Evolutionary conservation across 2,888 invertebrate species (phyloP).

Genomic region (Eueremaeus valkanovi): DNA sequence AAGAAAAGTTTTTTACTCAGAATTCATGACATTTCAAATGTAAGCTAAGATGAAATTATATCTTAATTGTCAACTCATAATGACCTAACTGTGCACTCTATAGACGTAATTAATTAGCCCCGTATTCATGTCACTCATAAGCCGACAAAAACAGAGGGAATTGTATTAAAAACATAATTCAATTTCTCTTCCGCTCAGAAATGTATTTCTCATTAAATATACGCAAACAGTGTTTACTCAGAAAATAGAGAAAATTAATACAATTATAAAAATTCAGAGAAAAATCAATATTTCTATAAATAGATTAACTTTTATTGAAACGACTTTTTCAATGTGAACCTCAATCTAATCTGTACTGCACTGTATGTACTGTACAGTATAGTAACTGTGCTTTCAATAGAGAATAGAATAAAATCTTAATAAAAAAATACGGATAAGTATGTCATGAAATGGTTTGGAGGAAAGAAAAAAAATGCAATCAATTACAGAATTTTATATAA

Average conservation of each 20-base stretch:
- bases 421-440: background rate
- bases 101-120: background rate
- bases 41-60: background rate
- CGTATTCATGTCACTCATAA: background rate
- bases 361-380: no score
- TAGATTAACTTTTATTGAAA: no score
- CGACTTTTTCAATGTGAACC: no score
- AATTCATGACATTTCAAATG: background rate
- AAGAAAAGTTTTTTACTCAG: background rate
- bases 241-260: no score
- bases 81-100: no score
- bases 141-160: background rate
- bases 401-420: background rate
- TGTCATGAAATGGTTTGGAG: background rate
- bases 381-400: no score
- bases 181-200: background rate
- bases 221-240: no score
- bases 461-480: background rate
- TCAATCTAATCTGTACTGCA: no score
- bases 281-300: no score
- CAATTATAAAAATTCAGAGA: no score
- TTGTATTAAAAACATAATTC: background rate
- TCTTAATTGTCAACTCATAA: background rate
- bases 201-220: no score
- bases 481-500: background rate